phyloP scores from a whole-genome alignment of 2,888 invertebrate genomes.

The Pristionchus fissidentatus region DNA sequence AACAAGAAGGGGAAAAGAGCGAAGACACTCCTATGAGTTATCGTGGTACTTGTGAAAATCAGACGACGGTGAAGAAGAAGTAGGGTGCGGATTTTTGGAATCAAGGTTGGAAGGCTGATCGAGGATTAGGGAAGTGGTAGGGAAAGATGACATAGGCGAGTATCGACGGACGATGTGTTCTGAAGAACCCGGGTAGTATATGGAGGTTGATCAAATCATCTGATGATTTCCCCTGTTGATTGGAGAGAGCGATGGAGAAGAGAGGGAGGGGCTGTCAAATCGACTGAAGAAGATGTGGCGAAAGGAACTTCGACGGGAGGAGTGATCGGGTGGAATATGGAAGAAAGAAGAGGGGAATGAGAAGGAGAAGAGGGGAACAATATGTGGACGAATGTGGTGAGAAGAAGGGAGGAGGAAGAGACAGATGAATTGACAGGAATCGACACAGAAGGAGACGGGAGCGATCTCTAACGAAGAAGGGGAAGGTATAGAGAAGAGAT shows the following conservation, averaged over 20 bases:
- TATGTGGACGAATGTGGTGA: slow-evolving; percentile 25
- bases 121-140: slow-evolving; percentile 5
- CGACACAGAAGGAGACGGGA: not conserved
- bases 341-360: too few species aligned
- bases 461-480: slow-evolving; percentile 29
- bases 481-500: not conserved
- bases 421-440: slow-evolving; percentile 15
- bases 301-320: too few species aligned
- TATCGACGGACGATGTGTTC: not conserved
- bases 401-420: not conserved
- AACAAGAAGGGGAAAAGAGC: not conserved
- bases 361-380: not conserved
- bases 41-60: too few species aligned
- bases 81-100: too few species aligned
- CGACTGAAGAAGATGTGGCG: not conserved
- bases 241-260: too few species aligned
- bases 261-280: too few species aligned
- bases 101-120: too few species aligned
- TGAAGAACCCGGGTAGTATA: not conserved
- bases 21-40: too few species aligned
- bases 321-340: too few species aligned
- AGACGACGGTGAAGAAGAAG: too few species aligned
- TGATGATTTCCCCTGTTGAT: too few species aligned
- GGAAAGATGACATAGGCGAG: not conserved
- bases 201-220: not conserved